Evolutionary conservation across 2,797 vertebrate genomes (phyloP), one percentile per base, ranked within the genome.

Genomic region (Poliocrania exsul): DNA sequence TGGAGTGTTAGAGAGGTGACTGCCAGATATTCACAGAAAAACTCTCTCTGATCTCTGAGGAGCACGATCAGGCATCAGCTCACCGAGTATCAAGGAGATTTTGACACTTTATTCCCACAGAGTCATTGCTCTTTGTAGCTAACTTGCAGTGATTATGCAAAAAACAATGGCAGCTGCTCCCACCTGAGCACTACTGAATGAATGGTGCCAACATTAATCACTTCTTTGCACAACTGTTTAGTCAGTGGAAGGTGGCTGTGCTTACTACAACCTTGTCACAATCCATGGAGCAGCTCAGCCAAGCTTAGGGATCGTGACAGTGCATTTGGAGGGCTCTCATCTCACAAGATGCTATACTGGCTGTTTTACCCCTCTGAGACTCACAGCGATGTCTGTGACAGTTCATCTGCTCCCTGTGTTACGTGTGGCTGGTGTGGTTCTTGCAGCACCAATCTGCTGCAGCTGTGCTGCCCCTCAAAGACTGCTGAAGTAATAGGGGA

Each of bases 121-220:
- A 86, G 14, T 53, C 11, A 13, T 35, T 65, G 58, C 23, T 50
- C 85, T 84, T 69, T 66, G 44, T 42, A 6, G 1, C 51, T 4
- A 17, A 31, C 58, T 84, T 60, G 61, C 9, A 80, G 77, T 77
- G 61, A 88, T 88, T 94, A 92, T 31, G 25, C 12, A 25, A 74
- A 96, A 92, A 91, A 62, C 1, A 86, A 38, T 42, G 84, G 75
- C 62, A 79, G 54, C 72, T 87, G 56, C 72, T 95, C 65, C 47
- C 29, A 53, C 51, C 44, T 37, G 88, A 81, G 78, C 11, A 25
- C 42, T 70, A 2, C 54, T 53, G 47, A 65, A 26, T 66, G 92
- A 97, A 89, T 49, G 91, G 90, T 92, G 71, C 61, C 83, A 71
- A n/a, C 67, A 75, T 61, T 88, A 94, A 95, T 95, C 92, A 83